Percentiles rank a stretch among this genome's conserved stretches.
Conservation (phyloP, 2,113 vertebrate species). For the Phyllostomus hastatus region DNA sequence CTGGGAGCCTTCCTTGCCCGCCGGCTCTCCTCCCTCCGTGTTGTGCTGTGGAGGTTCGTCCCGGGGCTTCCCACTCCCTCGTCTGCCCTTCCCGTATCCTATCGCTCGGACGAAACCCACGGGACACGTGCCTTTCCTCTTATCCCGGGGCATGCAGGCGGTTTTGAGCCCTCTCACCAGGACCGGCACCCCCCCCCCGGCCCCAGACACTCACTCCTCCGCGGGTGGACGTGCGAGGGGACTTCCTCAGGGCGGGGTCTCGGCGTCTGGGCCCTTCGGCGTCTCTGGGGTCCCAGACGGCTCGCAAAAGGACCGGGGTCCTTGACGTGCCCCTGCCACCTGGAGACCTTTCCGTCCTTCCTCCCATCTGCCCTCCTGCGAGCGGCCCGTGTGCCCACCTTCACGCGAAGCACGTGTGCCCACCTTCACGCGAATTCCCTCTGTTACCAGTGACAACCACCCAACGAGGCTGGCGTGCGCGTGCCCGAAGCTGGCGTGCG, state of each 20-base stretch:
- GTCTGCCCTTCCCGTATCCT: not conserved
- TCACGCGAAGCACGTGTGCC: not conserved
- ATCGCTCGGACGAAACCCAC: no score
- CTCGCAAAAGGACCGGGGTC: rapidly evolving
- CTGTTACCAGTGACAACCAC: not conserved
- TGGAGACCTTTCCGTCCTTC: not conserved
- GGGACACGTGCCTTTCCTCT: not conserved
- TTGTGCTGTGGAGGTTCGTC: no score
- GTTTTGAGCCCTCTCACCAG: not conserved
- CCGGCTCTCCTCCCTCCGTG: not conserved
- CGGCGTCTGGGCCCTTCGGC: not conserved
- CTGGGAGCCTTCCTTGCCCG: no score
- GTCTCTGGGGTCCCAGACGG: no score
- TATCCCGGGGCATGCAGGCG: not conserved
- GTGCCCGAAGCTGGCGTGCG: not conserved
- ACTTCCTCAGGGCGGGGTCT: no score
- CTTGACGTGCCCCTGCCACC: rapidly evolving
- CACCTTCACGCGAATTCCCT: not conserved
- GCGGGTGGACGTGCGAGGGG: rapidly evolving
- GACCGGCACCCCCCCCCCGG: rapidly evolving
- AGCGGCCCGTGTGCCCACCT: no score
- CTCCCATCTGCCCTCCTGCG: not conserved
- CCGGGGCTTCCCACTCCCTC: not conserved
- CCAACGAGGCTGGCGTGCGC: rapidly evolving
- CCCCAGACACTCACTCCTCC: no score